These are phyloP conservation scores for Lepidocolaptes lacrymiger DNA, from an alignment of 2,797 vertebrate species.

Conservation along the genomic window DNA sequence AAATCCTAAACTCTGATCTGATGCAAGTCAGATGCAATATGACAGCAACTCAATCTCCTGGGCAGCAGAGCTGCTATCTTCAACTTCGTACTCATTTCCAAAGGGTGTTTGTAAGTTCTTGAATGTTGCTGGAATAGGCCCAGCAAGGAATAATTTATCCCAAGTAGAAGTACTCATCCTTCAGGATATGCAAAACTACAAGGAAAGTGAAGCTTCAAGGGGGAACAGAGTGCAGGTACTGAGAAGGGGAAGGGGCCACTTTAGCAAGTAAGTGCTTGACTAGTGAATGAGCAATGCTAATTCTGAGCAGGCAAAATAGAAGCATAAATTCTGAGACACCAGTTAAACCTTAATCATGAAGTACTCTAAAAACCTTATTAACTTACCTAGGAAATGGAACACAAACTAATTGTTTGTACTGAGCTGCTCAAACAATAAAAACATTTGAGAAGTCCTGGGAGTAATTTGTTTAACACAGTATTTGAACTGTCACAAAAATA, in stretches of 20 bases:
- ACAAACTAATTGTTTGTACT: background rate
- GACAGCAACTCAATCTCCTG: constrained; percentile 66
- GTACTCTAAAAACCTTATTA: constrained; percentile 24
- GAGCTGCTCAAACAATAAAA: constrained; percentile 24
- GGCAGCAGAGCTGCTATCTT: constrained; percentile 46
- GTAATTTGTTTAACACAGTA: constrained; percentile 17
- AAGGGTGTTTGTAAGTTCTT: background rate
- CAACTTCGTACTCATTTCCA: constrained; percentile 3
- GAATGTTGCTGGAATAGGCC: constrained; percentile 6
- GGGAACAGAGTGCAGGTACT: background rate
- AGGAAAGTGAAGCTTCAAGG: background rate
- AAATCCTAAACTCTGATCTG: constrained; percentile 63
- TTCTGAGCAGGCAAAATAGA: background rate
- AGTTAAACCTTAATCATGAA: background rate
- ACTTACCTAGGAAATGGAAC: background rate
- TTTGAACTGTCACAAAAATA: constrained; percentile 16
- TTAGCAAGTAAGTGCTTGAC: background rate
- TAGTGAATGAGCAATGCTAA: background rate
- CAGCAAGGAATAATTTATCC: constrained; percentile 24
- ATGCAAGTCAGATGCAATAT: constrained; percentile 68
- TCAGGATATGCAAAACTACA: background rate
- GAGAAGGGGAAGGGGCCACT: background rate
- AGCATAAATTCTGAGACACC: background rate
- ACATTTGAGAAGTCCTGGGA: background rate
- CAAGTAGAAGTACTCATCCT: background rate